Evolutionary conservation across 2,113 vertebrate species (phyloP).

Genomic region (Candoia aspera): DNA sequence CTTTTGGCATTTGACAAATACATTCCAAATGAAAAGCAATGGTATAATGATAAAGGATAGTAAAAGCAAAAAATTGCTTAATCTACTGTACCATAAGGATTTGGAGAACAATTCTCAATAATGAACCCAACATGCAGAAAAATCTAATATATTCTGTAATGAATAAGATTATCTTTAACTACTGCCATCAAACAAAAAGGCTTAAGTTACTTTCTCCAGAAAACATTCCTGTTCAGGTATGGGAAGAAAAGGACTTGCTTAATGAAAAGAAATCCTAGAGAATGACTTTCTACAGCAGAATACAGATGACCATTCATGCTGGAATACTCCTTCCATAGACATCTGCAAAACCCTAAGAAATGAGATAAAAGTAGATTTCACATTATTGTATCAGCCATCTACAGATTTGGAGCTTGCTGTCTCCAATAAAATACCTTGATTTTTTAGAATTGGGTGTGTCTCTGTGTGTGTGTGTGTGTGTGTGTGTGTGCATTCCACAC

Average conservation of each 20-base stretch:
- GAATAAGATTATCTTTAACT: background rate
- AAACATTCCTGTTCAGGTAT: background rate
- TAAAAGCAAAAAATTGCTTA: background rate
- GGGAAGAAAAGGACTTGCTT: background rate
- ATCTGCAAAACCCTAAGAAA: background rate
- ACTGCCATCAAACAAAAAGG: background rate
- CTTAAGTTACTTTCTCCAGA: background rate
- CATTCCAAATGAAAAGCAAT: background rate
- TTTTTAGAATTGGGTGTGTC: background rate
- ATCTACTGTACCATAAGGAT: background rate
- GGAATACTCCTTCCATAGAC: background rate
- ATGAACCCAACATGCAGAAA: background rate
- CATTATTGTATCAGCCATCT: background rate
- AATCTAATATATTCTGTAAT: background rate
- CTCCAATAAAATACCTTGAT: background rate
- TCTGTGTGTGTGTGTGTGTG: background rate
- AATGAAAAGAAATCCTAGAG: background rate
- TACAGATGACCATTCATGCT: background rate
- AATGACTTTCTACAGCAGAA: background rate
- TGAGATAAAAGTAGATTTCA: background rate
- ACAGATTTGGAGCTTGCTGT: background rate
- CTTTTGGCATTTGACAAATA: background rate
- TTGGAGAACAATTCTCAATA: background rate
- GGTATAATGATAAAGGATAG: background rate
- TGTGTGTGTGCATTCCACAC: background rate